Evolutionary conservation across 2,888 invertebrate species (phyloP), one percentile per base, ranked within the genome.

Genomic region (Nemapogon koenigi): DNA sequence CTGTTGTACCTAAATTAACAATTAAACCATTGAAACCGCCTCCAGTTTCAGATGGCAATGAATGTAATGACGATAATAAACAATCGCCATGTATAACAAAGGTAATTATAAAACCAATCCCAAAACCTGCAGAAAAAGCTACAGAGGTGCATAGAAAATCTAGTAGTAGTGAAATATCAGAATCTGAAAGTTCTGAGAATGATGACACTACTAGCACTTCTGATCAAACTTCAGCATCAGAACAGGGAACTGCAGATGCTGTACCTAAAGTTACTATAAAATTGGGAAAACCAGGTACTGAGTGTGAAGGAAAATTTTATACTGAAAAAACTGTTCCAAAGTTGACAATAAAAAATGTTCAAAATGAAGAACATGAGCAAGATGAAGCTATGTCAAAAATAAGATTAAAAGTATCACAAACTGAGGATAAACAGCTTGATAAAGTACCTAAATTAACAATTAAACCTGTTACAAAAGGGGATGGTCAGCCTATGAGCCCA

Each of bases 131-230:
- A 42, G 75, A 76, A 45, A 72, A 70, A 50, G 62, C 75, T 19
- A 69, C 73, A 60, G 75, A 73, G 43, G 50, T 62, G 37, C 73
- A 76, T 47, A 65, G 78, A 48, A 79, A 76, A 50, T 78, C 75
- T 16, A 73, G 75, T 47, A 79, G 72, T 49, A 81, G 78, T 66
- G 81, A 78, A 60, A 71, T 75, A 53, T 76, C 79, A 33, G 81
- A 76, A 60, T 79, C 72, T 4, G 81, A 78, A 55, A 80, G 69
- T 51, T 79, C 80, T 40, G 79, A 80, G 58, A 80, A 75, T 78
- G 83, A 78, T 63, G 78, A 65, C 59, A 81, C 52, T 50, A 69
- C 67, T 46, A 81, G 72, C 47, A 68, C 70, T 39, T 70, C 71
- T 40, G 78, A 68, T 46, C 72, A 69, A 51, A 57, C 71, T 27